phyloP scores from a whole-genome alignment of 2,113 vertebrate species.

The Podocnemis expansa region DNA sequence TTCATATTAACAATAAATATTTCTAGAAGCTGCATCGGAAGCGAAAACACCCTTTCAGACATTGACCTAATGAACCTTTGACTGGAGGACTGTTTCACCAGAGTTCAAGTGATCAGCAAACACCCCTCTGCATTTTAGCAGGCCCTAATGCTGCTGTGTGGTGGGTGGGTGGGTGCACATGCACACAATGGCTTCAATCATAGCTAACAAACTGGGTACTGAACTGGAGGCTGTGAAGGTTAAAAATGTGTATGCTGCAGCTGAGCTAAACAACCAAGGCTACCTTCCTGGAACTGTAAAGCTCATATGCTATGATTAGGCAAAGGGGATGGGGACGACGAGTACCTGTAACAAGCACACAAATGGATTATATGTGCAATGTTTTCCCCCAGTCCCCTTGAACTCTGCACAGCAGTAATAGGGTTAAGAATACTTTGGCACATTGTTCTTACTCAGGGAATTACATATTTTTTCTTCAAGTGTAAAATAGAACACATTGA shows the following conservation, averaged over 20 bases:
- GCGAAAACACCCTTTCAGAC: neutral
- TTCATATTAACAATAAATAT: too few species aligned
- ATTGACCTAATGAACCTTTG: too few species aligned
- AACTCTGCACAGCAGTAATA: neutral
- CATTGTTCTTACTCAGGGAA: slow-evolving; percentile 28
- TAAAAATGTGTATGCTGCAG: neutral
- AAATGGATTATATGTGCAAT: neutral
- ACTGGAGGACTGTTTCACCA: neutral
- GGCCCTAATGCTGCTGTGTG: neutral
- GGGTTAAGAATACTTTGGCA: neutral
- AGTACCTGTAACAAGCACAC: neutral
- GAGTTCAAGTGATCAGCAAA: too few species aligned
- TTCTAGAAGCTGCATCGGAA: neutral
- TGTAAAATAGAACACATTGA: slow-evolving; percentile 36
- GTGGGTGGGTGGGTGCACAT: too few species aligned
- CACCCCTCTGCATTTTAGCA: neutral
- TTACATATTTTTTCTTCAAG: slow-evolving; percentile 16
- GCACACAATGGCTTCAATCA: neutral
- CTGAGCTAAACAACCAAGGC: neutral
- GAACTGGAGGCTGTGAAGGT: neutral
- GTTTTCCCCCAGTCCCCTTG: neutral
- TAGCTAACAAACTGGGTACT: neutral
- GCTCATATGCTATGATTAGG: neutral
- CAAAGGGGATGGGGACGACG: neutral
- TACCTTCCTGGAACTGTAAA: too few species aligned